These are phyloP conservation scores for Prolemur simus DNA, from an alignment of 2,113 vertebrate genomes.

Conservation along the genomic window DNA sequence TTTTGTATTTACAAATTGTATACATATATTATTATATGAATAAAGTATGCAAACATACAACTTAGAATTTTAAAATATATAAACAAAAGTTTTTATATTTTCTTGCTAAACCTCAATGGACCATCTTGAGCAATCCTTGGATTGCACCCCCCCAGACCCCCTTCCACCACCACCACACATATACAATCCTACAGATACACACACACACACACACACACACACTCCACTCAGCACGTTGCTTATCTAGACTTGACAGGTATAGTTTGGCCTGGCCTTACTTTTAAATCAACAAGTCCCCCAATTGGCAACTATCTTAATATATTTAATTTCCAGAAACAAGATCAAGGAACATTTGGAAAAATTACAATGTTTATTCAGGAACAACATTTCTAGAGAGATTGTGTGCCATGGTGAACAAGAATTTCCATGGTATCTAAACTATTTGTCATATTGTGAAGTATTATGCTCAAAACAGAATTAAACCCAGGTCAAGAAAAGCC, in stretches of 20 bases:
- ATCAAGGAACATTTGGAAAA: not conserved
- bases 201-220: not conserved
- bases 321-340: conserved; percentile 11
- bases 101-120: not conserved
- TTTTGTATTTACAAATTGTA: not conserved
- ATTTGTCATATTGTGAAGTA: not conserved
- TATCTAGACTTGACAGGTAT: not conserved
- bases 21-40: not conserved
- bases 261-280: not conserved
- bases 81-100: not conserved
- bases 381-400: not conserved
- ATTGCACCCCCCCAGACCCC: rapidly evolving
- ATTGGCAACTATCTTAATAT: not conserved
- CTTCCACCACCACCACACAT: not conserved
- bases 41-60: not conserved
- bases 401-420: not conserved
- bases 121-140: not conserved
- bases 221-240: not conserved
- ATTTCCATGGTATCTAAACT: not conserved
- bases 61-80: not conserved
- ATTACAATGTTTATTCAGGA: not conserved
- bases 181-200: too few species aligned
- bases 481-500: not conserved
- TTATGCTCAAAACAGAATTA: conserved; percentile 7
- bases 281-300: not conserved